Conservation (phyloP, 2,797 vertebrate genomes). For the Sebastolobus altivelis region DNA sequence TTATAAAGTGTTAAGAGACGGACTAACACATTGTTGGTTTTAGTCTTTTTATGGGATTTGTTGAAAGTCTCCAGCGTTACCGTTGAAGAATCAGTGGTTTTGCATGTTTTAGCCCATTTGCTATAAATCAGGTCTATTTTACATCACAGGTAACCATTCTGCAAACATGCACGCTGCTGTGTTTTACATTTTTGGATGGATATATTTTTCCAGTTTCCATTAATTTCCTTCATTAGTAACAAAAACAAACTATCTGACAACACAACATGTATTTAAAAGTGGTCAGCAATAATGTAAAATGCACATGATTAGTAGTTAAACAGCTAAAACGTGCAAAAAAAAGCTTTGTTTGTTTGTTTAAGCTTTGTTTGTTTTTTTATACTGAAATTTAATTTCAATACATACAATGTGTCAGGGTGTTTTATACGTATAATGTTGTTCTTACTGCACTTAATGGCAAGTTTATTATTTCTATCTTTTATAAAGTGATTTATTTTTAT, state of each 20-base stretch:
- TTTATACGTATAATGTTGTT: too few species aligned
- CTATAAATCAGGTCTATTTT: neutral
- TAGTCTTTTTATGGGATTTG: neutral
- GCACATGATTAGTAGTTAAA: neutral
- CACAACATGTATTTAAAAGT: neutral
- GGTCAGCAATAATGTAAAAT: neutral
- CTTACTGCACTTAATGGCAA: neutral
- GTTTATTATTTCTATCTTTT: neutral
- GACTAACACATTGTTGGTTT: too few species aligned
- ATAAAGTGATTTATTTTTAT: neutral
- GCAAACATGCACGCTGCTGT: neutral
- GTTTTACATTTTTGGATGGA: too few species aligned
- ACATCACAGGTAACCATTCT: neutral
- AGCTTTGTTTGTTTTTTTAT: neutral
- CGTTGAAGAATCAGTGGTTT: neutral
- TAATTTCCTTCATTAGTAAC: neutral
- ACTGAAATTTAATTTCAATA: neutral
- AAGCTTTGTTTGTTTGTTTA: neutral
- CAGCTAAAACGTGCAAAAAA: neutral
- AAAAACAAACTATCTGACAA: neutral
- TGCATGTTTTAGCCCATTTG: neutral
- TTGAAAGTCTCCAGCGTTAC: neutral
- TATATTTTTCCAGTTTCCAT: too few species aligned
- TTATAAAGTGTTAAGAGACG: too few species aligned
- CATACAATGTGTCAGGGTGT: neutral